Evolutionary conservation across 1,140 invertebrate genomes (phyloP), one percentile per base, ranked within the genome.

Genomic region (Leptestheria dahalacensis): DNA sequence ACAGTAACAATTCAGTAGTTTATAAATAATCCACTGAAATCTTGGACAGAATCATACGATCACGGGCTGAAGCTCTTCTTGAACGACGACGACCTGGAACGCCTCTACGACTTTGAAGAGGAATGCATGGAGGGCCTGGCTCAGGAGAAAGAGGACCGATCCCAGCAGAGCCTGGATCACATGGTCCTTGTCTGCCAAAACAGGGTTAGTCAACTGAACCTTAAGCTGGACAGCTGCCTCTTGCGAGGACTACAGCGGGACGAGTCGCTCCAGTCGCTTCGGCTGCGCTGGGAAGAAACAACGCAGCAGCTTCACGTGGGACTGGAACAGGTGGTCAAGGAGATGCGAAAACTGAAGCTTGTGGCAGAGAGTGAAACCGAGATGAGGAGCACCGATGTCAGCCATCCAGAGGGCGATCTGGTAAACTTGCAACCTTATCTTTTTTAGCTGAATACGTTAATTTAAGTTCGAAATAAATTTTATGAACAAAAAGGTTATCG

Each of bases 81-180:
- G 61, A 88, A 90, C 67, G 83, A 84, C 60, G 91, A 94, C 63
- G 91, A 93, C 69, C 82, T 95, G 74, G 91, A 97, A 70, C 79
- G 88, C 29, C 71, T 97, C 2, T 92, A 97, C 68, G 93, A 97
- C 69, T 97, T 97, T 71, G 94, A 98, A 71, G 93, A 97, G 70
- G 93, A 97, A 67, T 97, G 57, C 15, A 62, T 62, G 61, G 61
- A 62, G 51, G 89, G 89, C 24, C 70, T 91, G 91, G 68, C 28
- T 4, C 66, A 77, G 47, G 77, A 79, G 61, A 79, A 88, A 73
- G 89, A 93, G 73, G 77, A 81, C 48, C 88, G 88, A 68, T 72
- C 90, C 61, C 85, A 88, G 66, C 84, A 88, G 72, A 89, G 33
- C 33, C 6, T 41, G 6, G 33, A 41, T 6, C 6, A 41, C 6